Conservation (phyloP, 2,888 invertebrate species). For the Merodon equestris region DNA sequence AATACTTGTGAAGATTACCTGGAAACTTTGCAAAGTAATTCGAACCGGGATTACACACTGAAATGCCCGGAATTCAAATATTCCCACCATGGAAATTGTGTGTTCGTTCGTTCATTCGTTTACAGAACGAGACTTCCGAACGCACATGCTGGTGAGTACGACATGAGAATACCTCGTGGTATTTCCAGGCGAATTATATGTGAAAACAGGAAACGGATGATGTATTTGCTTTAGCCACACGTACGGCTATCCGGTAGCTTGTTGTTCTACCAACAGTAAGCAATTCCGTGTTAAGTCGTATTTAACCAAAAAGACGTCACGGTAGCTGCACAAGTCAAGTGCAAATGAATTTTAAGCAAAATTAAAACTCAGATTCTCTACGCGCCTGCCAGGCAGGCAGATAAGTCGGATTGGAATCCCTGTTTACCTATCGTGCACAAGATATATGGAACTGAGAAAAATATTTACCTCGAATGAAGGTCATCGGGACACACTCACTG, state of each 20-base stretch:
- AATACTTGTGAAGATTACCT: conserved; percentile 68
- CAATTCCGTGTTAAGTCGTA: conserved; percentile 64
- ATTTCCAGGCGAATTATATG: conserved; percentile 45
- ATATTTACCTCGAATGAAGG: conserved; percentile 64
- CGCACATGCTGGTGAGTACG: conserved; percentile 34
- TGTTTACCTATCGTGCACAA: conserved; percentile 35
- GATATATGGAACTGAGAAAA: conserved; percentile 41
- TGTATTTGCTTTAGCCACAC: conserved; percentile 66
- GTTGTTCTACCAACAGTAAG: conserved; percentile 36
- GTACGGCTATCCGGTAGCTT: conserved; percentile 29
- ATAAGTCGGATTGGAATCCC: conserved; percentile 32
- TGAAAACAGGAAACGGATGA: conserved; percentile 65
- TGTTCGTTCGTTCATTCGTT: conserved; percentile 55
- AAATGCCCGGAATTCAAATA: conserved; percentile 68
- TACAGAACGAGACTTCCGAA: conserved; percentile 30
- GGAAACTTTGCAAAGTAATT: conserved; percentile 68
- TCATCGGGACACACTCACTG: conserved; percentile 52
- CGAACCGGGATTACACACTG: conserved; percentile 68
- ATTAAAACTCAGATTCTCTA: conserved; percentile 44
- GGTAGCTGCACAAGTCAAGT: conserved; percentile 66
- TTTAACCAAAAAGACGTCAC: conserved; percentile 68
- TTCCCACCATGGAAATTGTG: conserved; percentile 65
- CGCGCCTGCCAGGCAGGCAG: no score
- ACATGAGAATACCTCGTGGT: conserved; percentile 31
- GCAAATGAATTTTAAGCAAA: conserved; percentile 63